phyloP scores from a whole-genome alignment of 2,113 vertebrate species.

The Cygnus atratus region DNA sequence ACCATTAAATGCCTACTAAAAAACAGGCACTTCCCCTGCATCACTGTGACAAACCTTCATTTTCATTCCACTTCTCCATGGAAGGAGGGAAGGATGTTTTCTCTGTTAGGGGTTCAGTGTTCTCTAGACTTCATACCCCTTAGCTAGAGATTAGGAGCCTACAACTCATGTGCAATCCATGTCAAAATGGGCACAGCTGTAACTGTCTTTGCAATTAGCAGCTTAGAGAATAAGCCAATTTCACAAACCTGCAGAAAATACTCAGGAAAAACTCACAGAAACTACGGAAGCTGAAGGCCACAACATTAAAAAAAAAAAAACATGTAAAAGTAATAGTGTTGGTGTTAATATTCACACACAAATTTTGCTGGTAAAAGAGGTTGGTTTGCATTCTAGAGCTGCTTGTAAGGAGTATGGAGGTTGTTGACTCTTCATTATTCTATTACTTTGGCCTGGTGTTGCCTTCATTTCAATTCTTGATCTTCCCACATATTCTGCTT shows the following conservation, averaged over 20 bases:
- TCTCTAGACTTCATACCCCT: no score
- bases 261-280: constrained; percentile 24
- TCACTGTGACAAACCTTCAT: no score
- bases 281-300: background rate
- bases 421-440: background rate
- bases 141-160: no score
- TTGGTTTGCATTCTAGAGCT: background rate
- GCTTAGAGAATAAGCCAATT: no score
- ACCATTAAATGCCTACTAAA: no score
- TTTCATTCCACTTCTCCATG: no score
- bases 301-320: background rate
- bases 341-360: background rate
- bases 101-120: no score
- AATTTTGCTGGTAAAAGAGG: background rate
- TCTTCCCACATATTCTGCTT: background rate
- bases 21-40: no score
- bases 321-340: background rate
- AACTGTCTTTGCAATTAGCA: no score
- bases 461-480: background rate
- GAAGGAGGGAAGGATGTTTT: no score
- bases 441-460: background rate
- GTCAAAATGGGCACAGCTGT: no score
- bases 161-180: no score
- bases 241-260: background rate
- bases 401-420: background rate